Conservation (phyloP, 2,797 vertebrate species). For the Mormyrops boulengeri region DNA sequence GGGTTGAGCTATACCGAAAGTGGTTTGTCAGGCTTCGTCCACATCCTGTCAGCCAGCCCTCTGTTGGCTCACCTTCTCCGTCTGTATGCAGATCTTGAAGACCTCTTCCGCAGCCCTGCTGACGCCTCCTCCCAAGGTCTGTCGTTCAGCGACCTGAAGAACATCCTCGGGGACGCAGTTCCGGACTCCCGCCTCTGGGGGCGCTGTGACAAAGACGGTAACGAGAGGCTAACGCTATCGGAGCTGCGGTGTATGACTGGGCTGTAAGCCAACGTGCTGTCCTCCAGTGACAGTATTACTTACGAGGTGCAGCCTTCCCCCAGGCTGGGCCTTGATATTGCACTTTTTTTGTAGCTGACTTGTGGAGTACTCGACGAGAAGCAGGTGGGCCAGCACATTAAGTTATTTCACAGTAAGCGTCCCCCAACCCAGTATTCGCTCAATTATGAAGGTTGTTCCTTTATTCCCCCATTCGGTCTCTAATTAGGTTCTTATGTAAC, state of each 20-base stretch:
- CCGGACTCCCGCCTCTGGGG: slow-evolving; percentile 39
- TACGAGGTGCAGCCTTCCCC: background rate
- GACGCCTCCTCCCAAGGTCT: slow-evolving; percentile 35
- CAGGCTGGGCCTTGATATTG: slow-evolving; percentile 38
- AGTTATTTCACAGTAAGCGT: background rate
- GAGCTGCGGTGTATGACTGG: slow-evolving; percentile 55
- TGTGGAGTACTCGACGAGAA: slow-evolving; percentile 33
- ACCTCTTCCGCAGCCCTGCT: slow-evolving; percentile 39
- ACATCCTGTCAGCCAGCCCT: background rate
- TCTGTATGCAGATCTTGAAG: slow-evolving; percentile 49
- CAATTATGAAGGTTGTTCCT: background rate
- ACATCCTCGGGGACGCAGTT: slow-evolving; percentile 39
- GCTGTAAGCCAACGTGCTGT: slow-evolving; percentile 43
- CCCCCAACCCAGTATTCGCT: background rate
- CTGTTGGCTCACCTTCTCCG: background rate
- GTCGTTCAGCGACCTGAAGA: slow-evolving; percentile 46
- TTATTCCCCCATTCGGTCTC: background rate
- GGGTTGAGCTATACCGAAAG: background rate
- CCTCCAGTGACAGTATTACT: slow-evolving; percentile 4
- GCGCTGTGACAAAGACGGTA: slow-evolving; percentile 52
- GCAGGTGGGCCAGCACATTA: slow-evolving; percentile 44
- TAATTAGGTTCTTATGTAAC: slow-evolving; percentile 13
- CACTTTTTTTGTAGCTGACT: slow-evolving; percentile 57
- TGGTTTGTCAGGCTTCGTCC: background rate
- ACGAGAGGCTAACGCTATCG: slow-evolving; percentile 51